A percentile compares a stretch with the other conserved stretches of the same genome.
Conservation (phyloP, 2,113 vertebrate genomes). For the Copsychus sechellarum region DNA sequence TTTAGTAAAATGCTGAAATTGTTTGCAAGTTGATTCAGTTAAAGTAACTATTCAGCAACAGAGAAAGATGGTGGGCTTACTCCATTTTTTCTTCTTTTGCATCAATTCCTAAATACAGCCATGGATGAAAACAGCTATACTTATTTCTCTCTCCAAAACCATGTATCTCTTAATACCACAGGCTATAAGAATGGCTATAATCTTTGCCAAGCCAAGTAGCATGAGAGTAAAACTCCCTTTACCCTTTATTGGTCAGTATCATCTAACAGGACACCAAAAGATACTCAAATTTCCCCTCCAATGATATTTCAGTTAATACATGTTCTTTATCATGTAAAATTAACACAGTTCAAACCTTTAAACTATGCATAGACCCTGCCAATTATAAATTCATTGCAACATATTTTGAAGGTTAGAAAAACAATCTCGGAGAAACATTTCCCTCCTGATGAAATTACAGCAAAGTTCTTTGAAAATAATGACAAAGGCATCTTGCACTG, state of each 20-base stretch:
- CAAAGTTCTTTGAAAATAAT: background rate
- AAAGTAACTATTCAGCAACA: background rate
- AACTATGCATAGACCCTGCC: slow-evolving; percentile 12
- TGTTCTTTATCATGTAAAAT: background rate
- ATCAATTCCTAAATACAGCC: background rate
- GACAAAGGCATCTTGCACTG: background rate
- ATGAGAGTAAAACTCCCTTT: background rate
- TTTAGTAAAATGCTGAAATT: background rate
- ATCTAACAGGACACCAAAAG: background rate
- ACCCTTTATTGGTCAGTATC: background rate
- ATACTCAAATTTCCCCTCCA: background rate
- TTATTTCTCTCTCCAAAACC: background rate
- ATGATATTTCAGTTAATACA: background rate
- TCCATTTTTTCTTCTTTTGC: background rate
- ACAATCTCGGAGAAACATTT: background rate
- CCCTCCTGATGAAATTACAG: background rate
- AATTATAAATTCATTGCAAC: slow-evolving; percentile 28
- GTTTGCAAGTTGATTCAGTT: background rate
- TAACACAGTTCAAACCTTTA: background rate
- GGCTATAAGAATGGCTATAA: background rate
- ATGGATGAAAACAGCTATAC: background rate
- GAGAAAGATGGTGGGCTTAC: background rate
- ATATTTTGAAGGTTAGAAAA: slow-evolving; percentile 35
- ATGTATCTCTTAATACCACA: background rate
- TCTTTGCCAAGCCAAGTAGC: background rate